Conservation (phyloP, 2,113 vertebrate genomes). For the Corydoras sp. region DNA sequence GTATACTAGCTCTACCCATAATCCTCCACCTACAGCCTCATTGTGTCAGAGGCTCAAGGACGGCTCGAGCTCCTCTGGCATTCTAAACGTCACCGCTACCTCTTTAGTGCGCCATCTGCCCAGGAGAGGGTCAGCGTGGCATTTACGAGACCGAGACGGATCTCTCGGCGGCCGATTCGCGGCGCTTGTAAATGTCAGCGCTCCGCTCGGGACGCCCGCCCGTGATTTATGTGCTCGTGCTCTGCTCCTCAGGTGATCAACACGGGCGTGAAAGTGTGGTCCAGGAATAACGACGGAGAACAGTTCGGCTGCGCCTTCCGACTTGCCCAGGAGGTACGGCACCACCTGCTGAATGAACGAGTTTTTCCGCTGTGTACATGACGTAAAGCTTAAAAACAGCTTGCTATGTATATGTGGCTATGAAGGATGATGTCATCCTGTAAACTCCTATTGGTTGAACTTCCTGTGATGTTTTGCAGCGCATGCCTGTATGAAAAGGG, state of each 20-base stretch:
- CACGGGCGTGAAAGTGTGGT: slow-evolving; percentile 94
- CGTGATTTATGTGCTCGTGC: slow-evolving; percentile 4
- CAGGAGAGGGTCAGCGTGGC: slow-evolving; percentile 13
- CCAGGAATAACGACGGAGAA: slow-evolving; percentile 87
- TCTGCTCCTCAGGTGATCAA: slow-evolving; percentile 81
- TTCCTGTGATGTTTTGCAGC: too few relatives aligned
- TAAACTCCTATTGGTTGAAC: too few relatives aligned
- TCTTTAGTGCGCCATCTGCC: slow-evolving; percentile 31
- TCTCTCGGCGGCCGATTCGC: neutral
- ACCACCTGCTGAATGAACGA: too few relatives aligned
- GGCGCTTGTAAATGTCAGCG: slow-evolving; percentile 16
- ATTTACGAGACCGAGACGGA: slow-evolving; percentile 10
- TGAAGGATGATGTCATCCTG: too few relatives aligned
- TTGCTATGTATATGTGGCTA: too few relatives aligned
- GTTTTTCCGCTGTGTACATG: too few relatives aligned
- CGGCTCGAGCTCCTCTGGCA: slow-evolving; percentile 5
- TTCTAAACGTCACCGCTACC: slow-evolving; percentile 9
- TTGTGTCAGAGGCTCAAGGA: slow-evolving; percentile 23
- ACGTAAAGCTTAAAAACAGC: too few relatives aligned
- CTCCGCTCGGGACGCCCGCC: neutral
- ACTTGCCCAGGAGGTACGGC: slow-evolving; percentile 86
- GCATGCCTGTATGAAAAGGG: too few relatives aligned
- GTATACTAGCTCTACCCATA: too few relatives aligned
- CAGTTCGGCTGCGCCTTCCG: slow-evolving; percentile 93
- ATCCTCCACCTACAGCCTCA: too few relatives aligned